A percentile compares a stretch with the other conserved stretches of the same genome.
These are phyloP conservation scores for Silvanus unidentatus DNA, from an alignment of 2,888 invertebrate species.

Conservation along the genomic window DNA sequence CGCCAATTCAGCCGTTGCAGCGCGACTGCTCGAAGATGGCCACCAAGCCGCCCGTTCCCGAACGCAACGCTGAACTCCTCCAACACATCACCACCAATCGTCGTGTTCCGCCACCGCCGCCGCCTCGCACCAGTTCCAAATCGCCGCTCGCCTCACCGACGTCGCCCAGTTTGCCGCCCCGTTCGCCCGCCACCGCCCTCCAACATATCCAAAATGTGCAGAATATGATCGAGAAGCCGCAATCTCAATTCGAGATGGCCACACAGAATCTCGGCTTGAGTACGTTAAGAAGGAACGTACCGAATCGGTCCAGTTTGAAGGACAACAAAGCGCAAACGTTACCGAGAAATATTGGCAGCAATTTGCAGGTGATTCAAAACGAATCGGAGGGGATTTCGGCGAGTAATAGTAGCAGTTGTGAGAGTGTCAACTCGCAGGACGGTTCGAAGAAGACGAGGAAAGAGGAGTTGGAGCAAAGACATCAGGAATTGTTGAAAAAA, in stretches of 20 bases:
- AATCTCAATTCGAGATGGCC: constrained; percentile 43
- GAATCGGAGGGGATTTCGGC: constrained; percentile 43
- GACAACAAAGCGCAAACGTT: constrained; percentile 44
- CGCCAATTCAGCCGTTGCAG: constrained; percentile 61
- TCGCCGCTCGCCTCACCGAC: constrained; percentile 83
- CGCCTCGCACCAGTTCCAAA: constrained; percentile 84
- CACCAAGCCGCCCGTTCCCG: constrained; percentile 74
- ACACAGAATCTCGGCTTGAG: constrained; percentile 46
- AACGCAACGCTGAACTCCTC: constrained; percentile 71
- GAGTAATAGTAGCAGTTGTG: constrained; percentile 68
- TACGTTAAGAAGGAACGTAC: constrained; percentile 43
- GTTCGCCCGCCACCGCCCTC: constrained; percentile 46
- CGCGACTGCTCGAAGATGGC: constrained; percentile 49
- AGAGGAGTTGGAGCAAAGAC: constrained; percentile 76
- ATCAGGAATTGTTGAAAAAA: constrained; percentile 81
- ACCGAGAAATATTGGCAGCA: constrained; percentile 44
- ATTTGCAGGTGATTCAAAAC: constrained; percentile 32
- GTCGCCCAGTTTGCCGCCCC: constrained; percentile 61
- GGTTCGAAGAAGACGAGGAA: constrained; percentile 60
- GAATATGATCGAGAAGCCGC: constrained; percentile 41
- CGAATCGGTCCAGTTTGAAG: constrained; percentile 41
- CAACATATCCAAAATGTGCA: constrained; percentile 46
- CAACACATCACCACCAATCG: constrained; percentile 59
- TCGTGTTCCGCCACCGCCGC: constrained; percentile 84
- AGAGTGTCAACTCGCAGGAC: constrained; percentile 70